Evolutionary conservation across 2,113 vertebrate genomes (phyloP), one percentile per base, ranked within the genome.

Genomic region (Pedetes capensis): DNA sequence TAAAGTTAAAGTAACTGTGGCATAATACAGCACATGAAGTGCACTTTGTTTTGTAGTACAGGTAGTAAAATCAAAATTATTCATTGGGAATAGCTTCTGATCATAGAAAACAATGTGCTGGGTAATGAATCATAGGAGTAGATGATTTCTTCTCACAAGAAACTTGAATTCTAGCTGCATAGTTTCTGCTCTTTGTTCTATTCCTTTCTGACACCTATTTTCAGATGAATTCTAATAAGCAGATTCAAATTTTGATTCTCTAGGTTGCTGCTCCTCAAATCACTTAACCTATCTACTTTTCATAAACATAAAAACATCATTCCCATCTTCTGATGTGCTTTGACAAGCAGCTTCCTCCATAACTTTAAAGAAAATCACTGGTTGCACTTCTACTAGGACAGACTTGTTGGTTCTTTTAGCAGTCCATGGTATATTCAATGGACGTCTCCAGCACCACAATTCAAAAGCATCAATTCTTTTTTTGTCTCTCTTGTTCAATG

Each of bases 51-150:
- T 74, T 75, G 10, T 25, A 83, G 39, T 74, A 79, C 7, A 90
- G 51, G n/a, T 55, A 63, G 29, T 64, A 89, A 91, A 95, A 87
- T 27, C 39, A 55, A 59, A 85, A 20, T 87, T 90, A 90, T 90
- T 72, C 74, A n/a, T n/a, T n/a, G n/a, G n/a, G 34, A 78, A 6
- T 59, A 79, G 71, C 71, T 71, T n/a, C 53, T 82, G 0, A 71
- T 32, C 47, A 91, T 16, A 89, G 53, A 47, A 84, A 90, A 71
- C 74, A 59, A 86, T 47, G 9, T 53, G 5, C 5, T 25, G n/a
- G 14, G 25, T 44, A 68, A 85, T 69, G 18, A n/a, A 53, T 92
- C 82, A 64, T 9, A 34, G 37, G 23, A 72, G 53, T 59, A 55
- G 27, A 82, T 55, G 11, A 53, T 85, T 85, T 95, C n/a, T 74